These are phyloP conservation scores for Prionace glauca DNA, from an alignment of 2,797 vertebrate genomes.

Conservation along the genomic window DNA sequence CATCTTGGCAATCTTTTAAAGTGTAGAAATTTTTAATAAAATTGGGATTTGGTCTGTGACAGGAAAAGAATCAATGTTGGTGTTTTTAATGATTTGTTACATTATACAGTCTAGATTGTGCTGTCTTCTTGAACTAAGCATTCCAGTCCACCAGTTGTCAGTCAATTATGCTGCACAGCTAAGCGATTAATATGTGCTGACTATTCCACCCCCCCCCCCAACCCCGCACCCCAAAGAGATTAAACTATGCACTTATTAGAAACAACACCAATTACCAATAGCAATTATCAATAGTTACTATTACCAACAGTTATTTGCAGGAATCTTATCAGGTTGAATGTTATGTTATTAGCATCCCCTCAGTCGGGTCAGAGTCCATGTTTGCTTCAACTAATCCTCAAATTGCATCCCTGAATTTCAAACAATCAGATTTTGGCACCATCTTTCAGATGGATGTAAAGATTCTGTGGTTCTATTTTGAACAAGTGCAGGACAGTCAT, in stretches of 20 bases:
- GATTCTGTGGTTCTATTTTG: too few relatives aligned
- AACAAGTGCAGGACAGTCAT: too few relatives aligned
- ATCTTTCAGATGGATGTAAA: neutral
- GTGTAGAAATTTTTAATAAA: neutral
- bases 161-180: neutral
- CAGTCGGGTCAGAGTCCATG: neutral
- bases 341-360: neutral
- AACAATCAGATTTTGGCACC: neutral
- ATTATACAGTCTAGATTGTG: neutral
- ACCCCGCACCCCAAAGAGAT: neutral
- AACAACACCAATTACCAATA: neutral
- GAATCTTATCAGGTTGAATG: neutral
- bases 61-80: neutral
- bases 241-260: neutral
- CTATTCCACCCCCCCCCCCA: neutral
- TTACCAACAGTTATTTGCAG: too few relatives aligned
- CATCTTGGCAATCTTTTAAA: neutral
- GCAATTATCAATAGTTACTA: too few relatives aligned
- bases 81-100: neutral
- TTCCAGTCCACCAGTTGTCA: neutral
- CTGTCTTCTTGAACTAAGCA: neutral
- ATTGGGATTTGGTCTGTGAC: neutral
- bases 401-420: neutral
- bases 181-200: neutral
- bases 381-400: neutral